Evolutionary conservation across 2,797 vertebrate genomes (phyloP), one percentile per base, ranked within the genome.

Genomic region (Poeciliopsis presidionis): DNA sequence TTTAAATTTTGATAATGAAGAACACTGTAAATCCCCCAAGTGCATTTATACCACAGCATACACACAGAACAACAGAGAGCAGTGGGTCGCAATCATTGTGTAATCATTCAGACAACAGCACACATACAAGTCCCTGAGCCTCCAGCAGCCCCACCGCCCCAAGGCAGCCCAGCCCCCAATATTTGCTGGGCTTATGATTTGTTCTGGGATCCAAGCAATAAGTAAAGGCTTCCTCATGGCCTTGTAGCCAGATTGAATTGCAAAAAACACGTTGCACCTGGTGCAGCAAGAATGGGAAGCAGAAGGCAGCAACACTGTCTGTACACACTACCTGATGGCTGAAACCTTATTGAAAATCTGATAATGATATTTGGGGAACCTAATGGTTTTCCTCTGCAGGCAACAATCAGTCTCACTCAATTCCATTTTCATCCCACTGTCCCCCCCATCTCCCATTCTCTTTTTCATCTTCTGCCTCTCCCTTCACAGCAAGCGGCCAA

Each of bases 1-100:
- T 94, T 93, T 92, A 89, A 88, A 91, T 88, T 86, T 86, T 89
- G 89, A 94, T 93, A 92, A 93, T 89, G 88, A 93, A 85, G 83
- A 91, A 92, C 83, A 88, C 86, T 76, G 75, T 86, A 91, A 92
- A 92, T 91, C 88, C 86, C 83, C 84, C 77, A 79, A 86, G 90
- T 91, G 91, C 86, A 77, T 85, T 91, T 85, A 84, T 89, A 86
- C 79, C 7, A 5, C 49, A 1, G 74, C 28, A 12, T 81, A 87
- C 74, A 87, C 82, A 75, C 77, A 79, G 79, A 81, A 82, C 86
- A 90, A 87, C 88, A 90, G 86, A 28, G 76, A 76, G 39, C 90
- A 84, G 88, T 81, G 61, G 90, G 89, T 73, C 87, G 85, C 91
- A 91, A 91, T 93, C 90, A 88, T 86, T 87, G 86, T 89, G 90